Conservation (phyloP, 2,113 vertebrate genomes). For the Myrmecophaga tridactyla region DNA sequence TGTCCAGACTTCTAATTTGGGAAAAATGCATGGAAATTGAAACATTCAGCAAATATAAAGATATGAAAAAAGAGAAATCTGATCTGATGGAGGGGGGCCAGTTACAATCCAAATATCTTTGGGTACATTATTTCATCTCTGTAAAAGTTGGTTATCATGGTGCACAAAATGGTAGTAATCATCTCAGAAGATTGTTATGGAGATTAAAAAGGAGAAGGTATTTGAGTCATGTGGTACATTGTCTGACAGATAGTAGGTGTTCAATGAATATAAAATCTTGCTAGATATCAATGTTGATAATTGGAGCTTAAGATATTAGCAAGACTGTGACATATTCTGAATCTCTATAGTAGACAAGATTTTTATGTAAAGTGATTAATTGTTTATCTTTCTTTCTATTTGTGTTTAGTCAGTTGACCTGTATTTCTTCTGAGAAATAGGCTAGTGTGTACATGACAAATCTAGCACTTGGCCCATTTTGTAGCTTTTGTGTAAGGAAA, state of each 20-base stretch:
- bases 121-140: not conserved
- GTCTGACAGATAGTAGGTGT: not conserved
- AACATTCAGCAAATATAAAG: not conserved
- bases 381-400: not conserved
- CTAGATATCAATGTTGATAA: not conserved
- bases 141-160: not conserved
- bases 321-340: not conserved
- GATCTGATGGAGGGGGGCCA: not conserved
- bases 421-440: not conserved
- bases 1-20: not conserved
- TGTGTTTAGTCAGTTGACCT: not conserved
- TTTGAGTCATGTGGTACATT: not conserved
- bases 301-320: not conserved
- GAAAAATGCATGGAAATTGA: not conserved
- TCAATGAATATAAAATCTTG: not conserved
- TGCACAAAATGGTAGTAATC: not conserved
- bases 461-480: not conserved
- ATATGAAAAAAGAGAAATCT: not conserved
- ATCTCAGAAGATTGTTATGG: not conserved
- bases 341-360: not conserved
- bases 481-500: not conserved
- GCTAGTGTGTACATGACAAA: not conserved
- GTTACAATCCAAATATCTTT: not conserved
- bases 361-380: not conserved
- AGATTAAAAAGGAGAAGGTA: not conserved